A percentile compares a stretch with the other conserved stretches of the same genome.
Conservation (phyloP, 1,140 invertebrate species). For the Leptopilina boulardi region DNA sequence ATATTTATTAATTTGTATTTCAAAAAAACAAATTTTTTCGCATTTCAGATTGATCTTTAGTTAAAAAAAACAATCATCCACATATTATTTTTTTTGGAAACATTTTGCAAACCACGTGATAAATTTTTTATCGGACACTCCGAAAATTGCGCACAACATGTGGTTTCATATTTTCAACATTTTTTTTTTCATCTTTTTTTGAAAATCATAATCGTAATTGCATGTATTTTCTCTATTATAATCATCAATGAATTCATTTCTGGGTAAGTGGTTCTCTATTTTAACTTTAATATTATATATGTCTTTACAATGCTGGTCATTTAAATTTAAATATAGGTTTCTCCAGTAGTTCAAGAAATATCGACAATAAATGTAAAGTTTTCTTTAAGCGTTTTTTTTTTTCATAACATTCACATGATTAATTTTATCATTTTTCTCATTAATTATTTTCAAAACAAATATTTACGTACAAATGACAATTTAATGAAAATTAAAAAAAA, state of each 20-base stretch:
- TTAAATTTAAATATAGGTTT: neutral
- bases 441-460: too few relatives aligned
- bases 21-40: neutral
- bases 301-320: neutral
- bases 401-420: too few relatives aligned
- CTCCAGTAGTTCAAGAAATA: neutral
- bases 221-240: slow-evolving; percentile 8
- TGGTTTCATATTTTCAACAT: neutral
- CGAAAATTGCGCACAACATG: neutral
- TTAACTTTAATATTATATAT: neutral
- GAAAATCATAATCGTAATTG: neutral
- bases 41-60: slow-evolving; percentile 26
- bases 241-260: slow-evolving; percentile 1
- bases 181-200: neutral
- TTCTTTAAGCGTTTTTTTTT: neutral
- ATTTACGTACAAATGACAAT: too few relatives aligned
- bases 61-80: neutral
- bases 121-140: slow-evolving; percentile 15
- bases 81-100: neutral
- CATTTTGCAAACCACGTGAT: neutral
- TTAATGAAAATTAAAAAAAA: too few relatives aligned
- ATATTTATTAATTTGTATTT: too few relatives aligned
- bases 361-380: slow-evolving; percentile 13
- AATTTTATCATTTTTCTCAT: too few relatives aligned
- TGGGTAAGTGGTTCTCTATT: slow-evolving; percentile 20